A percentile compares a stretch with the other conserved stretches of the same genome.
Conservation (phyloP, 1,140 invertebrate genomes). For the Tyrophagus putrescentiae region DNA sequence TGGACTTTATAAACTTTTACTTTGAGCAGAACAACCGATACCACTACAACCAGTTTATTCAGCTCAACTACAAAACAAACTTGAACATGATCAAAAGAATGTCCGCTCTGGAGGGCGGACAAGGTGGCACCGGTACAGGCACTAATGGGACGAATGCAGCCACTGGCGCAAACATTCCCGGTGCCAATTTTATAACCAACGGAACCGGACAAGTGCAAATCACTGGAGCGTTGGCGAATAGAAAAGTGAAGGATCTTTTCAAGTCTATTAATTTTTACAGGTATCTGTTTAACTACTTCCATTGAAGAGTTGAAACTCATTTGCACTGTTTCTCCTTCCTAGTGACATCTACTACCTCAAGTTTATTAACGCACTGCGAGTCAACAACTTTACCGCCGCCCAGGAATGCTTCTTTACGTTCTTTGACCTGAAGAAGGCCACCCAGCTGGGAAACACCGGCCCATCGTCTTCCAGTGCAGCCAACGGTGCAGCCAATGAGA, state of each 20-base stretch:
- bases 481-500: neutral
- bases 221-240: neutral
- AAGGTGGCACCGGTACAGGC: neutral
- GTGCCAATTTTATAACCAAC: too few relatives aligned
- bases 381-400: constrained; percentile 22
- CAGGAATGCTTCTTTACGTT: constrained; percentile 21
- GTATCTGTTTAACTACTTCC: neutral
- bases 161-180: too few relatives aligned
- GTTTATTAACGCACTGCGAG: constrained; percentile 22
- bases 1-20: neutral
- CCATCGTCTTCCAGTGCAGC: neutral
- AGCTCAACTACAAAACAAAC: neutral
- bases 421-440: constrained; percentile 21
- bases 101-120: neutral
- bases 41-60: constrained; percentile 3
- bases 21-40: neutral
- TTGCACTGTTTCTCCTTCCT: neutral
- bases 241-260: neutral
- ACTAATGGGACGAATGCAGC: neutral
- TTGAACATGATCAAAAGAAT: neutral
- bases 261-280: constrained; percentile 8
- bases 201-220: too few relatives aligned
- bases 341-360: constrained; percentile 22
- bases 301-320: neutral
- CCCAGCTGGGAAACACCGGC: neutral